phyloP scores from a whole-genome alignment of 2,888 invertebrate genomes.

The Tipula unca region DNA sequence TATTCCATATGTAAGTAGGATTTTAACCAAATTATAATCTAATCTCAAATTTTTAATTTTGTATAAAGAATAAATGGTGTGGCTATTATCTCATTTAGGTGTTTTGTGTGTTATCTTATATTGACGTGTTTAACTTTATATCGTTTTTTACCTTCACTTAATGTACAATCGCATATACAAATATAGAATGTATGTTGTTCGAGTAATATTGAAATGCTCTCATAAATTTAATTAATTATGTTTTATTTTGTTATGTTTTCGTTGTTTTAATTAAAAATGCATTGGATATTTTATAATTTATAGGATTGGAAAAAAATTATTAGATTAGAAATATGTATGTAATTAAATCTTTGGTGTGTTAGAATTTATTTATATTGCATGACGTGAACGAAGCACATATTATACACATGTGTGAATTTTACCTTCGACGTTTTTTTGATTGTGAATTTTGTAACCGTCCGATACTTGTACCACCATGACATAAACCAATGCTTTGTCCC shows the following conservation, averaged over 20 bases:
- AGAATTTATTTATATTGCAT: neutral
- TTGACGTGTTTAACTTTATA: neutral
- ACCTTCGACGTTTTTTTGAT: constrained; percentile 49
- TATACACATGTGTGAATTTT: constrained; percentile 29
- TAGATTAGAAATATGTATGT: neutral
- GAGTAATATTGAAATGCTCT: neutral
- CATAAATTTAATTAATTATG: neutral
- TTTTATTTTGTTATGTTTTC: neutral
- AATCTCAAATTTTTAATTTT: neutral
- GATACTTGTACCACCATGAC: constrained; percentile 45
- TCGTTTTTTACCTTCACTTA: neutral
- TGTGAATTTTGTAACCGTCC: constrained; percentile 44
- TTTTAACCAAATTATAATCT: no score
- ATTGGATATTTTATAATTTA: neutral
- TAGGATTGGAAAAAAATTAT: neutral
- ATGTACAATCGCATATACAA: neutral
- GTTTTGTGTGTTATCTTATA: neutral
- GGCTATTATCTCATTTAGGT: neutral
- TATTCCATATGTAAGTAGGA: no score
- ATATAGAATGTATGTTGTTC: neutral
- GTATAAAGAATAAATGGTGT: neutral
- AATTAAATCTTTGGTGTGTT: neutral
- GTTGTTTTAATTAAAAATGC: neutral
- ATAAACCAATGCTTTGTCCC: constrained; percentile 46
- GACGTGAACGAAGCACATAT: neutral